Conservation (phyloP, 1,140 invertebrate genomes). For the Aphaenogaster rudis region DNA sequence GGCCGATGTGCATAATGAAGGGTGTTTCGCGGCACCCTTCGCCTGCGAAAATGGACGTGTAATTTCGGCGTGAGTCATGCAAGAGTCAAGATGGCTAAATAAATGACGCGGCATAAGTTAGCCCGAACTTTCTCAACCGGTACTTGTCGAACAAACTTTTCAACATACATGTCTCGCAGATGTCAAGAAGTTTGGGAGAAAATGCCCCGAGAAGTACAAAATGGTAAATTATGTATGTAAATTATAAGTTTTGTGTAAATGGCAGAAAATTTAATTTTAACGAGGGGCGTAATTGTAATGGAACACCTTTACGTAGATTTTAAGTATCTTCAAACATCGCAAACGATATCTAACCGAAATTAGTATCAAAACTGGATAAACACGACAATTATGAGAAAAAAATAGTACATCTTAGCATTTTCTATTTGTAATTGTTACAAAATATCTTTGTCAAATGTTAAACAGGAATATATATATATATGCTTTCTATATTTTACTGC, state of each 20-base stretch:
- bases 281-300: not conserved
- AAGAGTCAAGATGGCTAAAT: constrained; percentile 38
- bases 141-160: constrained; percentile 46
- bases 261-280: constrained; percentile 8
- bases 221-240: constrained; percentile 17
- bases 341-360: not conserved
- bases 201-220: not conserved
- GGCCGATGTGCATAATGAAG: constrained; percentile 55
- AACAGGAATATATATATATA: not conserved
- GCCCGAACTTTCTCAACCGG: constrained; percentile 23
- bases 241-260: constrained; percentile 7
- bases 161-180: constrained; percentile 43
- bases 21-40: constrained; percentile 59
- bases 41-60: constrained; percentile 68
- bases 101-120: constrained; percentile 47
- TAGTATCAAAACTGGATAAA: not conserved
- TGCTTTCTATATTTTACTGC: not conserved
- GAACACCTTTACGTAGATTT: not conserved
- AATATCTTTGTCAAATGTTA: not conserved
- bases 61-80: constrained; percentile 79
- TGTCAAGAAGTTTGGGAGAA: constrained; percentile 15
- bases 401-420: not conserved
- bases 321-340: not conserved
- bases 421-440: not conserved
- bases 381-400: not conserved